Percentiles rank a stretch among this genome's conserved stretches.
phyloP scores from a whole-genome alignment of 2,113 vertebrate species.

The Oreochromis aureus region DNA sequence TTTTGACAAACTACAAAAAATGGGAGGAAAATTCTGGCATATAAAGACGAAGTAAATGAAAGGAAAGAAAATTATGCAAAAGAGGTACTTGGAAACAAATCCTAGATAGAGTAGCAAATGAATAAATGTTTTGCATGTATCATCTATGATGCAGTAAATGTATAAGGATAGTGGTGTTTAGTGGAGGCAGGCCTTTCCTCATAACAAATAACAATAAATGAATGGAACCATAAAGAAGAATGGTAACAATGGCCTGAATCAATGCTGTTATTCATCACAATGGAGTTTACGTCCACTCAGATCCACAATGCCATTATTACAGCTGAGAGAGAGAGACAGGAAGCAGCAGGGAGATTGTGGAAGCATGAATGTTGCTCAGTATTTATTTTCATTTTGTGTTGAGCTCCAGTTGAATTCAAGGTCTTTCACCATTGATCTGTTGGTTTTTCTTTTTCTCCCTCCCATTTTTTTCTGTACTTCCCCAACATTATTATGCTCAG shows the following conservation, averaged over 20 bases:
- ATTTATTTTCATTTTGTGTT: background rate
- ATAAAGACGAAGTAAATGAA: background rate
- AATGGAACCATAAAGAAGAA: background rate
- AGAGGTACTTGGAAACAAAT: background rate
- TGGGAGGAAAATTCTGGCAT: background rate
- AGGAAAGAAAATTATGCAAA: background rate
- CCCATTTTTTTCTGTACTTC: background rate
- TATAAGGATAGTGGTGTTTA: constrained; percentile 3
- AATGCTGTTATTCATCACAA: constrained; percentile 28
- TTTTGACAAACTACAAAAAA: background rate
- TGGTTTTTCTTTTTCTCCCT: background rate
- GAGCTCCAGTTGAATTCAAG: background rate
- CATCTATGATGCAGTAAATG: background rate
- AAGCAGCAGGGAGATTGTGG: background rate
- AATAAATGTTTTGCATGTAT: background rate
- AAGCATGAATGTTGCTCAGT: background rate
- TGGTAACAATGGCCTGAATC: constrained; percentile 13
- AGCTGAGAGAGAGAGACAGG: background rate
- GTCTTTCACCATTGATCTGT: background rate
- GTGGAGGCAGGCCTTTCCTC: constrained; percentile 3
- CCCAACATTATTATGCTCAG: background rate
- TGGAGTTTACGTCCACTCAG: constrained; percentile 13
- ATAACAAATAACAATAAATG: constrained; percentile 29
- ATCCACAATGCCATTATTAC: background rate
- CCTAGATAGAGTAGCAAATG: background rate